Percentiles rank a stretch among this genome's conserved stretches.
Conservation (phyloP, 2,888 invertebrate species). For the Limnephilus rhombicus region DNA sequence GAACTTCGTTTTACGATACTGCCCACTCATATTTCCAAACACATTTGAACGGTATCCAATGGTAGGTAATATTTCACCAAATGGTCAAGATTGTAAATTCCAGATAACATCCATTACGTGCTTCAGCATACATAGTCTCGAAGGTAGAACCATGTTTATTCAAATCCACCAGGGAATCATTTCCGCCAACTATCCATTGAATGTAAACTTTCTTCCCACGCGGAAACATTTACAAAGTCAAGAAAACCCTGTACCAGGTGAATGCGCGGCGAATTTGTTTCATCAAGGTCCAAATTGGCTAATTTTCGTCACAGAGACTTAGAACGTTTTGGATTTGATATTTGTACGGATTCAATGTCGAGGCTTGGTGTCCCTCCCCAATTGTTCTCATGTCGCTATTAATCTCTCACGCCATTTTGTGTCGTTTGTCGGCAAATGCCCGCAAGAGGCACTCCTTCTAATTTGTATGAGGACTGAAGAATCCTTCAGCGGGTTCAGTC, state of each 20-base stretch:
- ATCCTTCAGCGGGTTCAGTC: background rate
- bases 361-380: constrained; percentile 31
- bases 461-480: background rate
- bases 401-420: constrained; percentile 59
- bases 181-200: background rate
- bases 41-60: background rate
- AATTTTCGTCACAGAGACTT: background rate
- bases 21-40: background rate
- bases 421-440: constrained; percentile 56
- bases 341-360: constrained; percentile 42
- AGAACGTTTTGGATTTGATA: background rate
- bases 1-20: background rate
- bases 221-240: background rate
- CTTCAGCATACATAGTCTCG: background rate
- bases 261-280: constrained; percentile 21
- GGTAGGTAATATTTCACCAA: background rate
- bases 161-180: background rate
- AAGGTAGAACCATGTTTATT: background rate
- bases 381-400: constrained; percentile 58
- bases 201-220: background rate
- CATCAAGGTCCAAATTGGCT: background rate
- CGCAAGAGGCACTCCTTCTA: constrained; percentile 36
- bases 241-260: constrained; percentile 22
- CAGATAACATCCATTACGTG: background rate
- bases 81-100: background rate